Evolutionary conservation across 2,888 invertebrate species (phyloP).

Genomic region (Drosophila differens): DNA sequence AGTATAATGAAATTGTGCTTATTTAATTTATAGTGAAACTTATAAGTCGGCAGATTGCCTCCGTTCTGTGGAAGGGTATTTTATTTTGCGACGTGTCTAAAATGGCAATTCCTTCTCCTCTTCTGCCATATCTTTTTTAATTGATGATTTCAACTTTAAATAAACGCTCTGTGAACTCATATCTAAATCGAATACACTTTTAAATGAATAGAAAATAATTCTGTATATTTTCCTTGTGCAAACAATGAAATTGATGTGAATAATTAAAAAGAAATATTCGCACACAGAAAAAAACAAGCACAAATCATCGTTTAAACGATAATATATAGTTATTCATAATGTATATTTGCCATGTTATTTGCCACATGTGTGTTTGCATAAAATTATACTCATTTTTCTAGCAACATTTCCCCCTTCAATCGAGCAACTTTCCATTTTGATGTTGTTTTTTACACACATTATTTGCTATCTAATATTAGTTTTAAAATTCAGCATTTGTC

Average conservation of each 20-base stretch:
- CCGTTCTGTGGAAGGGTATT: not conserved
- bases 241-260: not conserved
- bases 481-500: conserved; percentile 21
- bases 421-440: not conserved
- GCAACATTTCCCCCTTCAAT: not conserved
- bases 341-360: not conserved
- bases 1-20: too few relatives aligned
- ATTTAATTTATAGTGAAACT: too few relatives aligned
- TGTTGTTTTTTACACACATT: conserved; percentile 2
- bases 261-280: not conserved
- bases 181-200: not conserved
- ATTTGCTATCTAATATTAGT: conserved; percentile 14
- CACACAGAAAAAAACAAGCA: not conserved
- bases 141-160: not conserved
- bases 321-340: not conserved
- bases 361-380: conserved; percentile 4
- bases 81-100: not conserved
- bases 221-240: not conserved
- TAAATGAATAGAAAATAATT: not conserved
- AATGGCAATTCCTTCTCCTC: not conserved
- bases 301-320: not conserved
- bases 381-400: not conserved
- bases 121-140: not conserved
- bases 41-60: not conserved
- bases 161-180: too few relatives aligned